A percentile compares a stretch with the other conserved stretches of the same genome.
Conservation (phyloP, 2,888 invertebrate genomes). For the Drosophila buzzatii region DNA sequence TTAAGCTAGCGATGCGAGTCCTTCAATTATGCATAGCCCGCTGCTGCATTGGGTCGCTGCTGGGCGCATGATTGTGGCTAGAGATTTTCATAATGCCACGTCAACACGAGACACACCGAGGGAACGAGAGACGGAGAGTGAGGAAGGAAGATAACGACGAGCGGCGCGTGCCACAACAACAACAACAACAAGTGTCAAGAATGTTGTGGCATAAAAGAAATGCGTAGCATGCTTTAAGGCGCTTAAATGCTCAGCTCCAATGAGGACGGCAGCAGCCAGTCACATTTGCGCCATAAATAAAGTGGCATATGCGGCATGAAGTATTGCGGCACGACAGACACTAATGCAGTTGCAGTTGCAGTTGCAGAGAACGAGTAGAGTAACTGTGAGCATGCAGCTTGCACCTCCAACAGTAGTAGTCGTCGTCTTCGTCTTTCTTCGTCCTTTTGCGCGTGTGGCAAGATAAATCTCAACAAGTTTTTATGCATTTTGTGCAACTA, state of each 20-base stretch:
- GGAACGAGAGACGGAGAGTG: not conserved
- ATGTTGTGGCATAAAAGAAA: slow-evolving; percentile 46
- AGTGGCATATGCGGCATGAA: slow-evolving; percentile 72
- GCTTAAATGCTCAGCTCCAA: slow-evolving; percentile 67
- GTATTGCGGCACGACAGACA: slow-evolving; percentile 44
- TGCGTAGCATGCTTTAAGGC: slow-evolving; percentile 70
- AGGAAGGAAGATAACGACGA: not conserved
- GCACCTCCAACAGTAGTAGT: not conserved
- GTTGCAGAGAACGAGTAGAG: slow-evolving; percentile 12
- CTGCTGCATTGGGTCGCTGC: slow-evolving; percentile 31
- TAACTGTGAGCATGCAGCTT: slow-evolving; percentile 13
- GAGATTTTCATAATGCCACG: slow-evolving; percentile 50
- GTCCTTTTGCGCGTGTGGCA: slow-evolving; percentile 66
- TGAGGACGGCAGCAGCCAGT: slow-evolving; percentile 26
- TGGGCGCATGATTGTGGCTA: slow-evolving; percentile 20
- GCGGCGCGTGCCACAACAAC: slow-evolving; percentile 61
- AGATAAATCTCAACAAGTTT: slow-evolving; percentile 80
- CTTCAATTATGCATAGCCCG: slow-evolving; percentile 55
- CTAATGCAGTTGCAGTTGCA: slow-evolving; percentile 29
- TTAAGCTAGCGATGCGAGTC: slow-evolving; percentile 27
- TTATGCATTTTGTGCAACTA: slow-evolving; percentile 58
- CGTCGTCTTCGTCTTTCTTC: not conserved
- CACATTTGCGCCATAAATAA: slow-evolving; percentile 72
- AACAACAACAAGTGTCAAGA: slow-evolving; percentile 73
- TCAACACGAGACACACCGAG: slow-evolving; percentile 10